phyloP scores from a whole-genome alignment of 23 tunicate genomes.

The Oikopleura dioica region DNA sequence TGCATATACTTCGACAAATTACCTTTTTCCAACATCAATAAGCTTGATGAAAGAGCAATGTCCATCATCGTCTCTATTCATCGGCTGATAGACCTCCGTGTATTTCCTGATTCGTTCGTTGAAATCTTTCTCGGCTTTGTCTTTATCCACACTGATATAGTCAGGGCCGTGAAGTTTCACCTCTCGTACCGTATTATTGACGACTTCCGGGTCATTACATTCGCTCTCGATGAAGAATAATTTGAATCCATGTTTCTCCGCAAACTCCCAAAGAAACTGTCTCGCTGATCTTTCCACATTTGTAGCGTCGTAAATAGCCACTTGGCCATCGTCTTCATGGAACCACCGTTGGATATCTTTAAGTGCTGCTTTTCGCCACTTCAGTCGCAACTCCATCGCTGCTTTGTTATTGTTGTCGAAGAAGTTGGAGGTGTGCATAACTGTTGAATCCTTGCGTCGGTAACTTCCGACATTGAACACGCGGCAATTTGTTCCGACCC shows the following conservation, averaged over 20 bases:
- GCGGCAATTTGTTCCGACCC: slow-evolving; percentile 39
- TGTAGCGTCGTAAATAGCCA: slow-evolving; percentile 88
- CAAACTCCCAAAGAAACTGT: slow-evolving; percentile 38
- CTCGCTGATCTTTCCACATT: slow-evolving; percentile 45
- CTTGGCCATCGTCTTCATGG: slow-evolving; percentile 37
- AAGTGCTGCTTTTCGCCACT: slow-evolving; percentile 52
- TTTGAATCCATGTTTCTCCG: slow-evolving; percentile 28
- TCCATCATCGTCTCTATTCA: slow-evolving; percentile 13
- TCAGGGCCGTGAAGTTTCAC: slow-evolving; percentile 24
- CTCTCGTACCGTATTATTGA: slow-evolving; percentile 60
- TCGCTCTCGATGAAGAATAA: slow-evolving; percentile 68
- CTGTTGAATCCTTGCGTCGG: slow-evolving; percentile 30
- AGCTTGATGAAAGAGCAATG: slow-evolving; percentile 54
- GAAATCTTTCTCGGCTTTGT: slow-evolving; percentile 54
- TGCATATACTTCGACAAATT: neutral
- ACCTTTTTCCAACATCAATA: slow-evolving; percentile 66
- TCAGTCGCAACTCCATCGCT: slow-evolving; percentile 48
- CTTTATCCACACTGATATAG: slow-evolving; percentile 22
- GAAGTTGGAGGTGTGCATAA: slow-evolving; percentile 37
- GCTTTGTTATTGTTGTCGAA: slow-evolving; percentile 59
- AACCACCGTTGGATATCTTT: slow-evolving; percentile 51
- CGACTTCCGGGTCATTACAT: slow-evolving; percentile 60
- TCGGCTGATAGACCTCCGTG: slow-evolving; percentile 19
- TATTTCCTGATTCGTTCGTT: slow-evolving; percentile 43
- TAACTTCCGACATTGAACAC: slow-evolving; percentile 86